Percentiles rank a stretch among this genome's conserved stretches.
Conservation (phyloP, 2,888 invertebrate species). For the Calameuta pallipes region DNA sequence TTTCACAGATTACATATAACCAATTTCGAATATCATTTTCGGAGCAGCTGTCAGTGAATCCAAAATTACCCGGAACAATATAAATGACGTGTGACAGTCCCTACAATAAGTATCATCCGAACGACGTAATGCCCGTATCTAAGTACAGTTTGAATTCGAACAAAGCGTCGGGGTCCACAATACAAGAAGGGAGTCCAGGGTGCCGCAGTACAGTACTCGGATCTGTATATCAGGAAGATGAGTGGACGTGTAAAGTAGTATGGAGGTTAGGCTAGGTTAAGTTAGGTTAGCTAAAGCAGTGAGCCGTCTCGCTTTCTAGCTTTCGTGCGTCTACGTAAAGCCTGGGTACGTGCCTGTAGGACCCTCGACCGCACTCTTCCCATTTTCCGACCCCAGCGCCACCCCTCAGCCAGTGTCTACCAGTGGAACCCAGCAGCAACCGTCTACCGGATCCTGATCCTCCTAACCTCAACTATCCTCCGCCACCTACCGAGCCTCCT, state of each 20-base stretch:
- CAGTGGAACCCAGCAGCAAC: constrained; percentile 6
- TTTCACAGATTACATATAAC: no score
- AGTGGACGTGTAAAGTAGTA: constrained; percentile 3
- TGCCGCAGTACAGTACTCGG: no score
- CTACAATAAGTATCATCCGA: constrained; percentile 12
- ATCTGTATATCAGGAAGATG: constrained; percentile 7
- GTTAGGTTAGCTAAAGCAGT: constrained; percentile 30
- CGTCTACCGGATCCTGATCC: neutral
- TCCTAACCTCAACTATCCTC: no score
- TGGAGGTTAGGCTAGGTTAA: constrained; percentile 14
- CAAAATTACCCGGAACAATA: no score
- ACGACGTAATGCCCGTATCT: constrained; percentile 23
- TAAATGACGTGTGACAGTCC: no score
- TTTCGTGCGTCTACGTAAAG: constrained; percentile 17
- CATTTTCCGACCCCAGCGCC: neutral
- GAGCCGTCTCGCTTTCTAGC: constrained; percentile 28
- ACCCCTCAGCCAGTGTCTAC: neutral
- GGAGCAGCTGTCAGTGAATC: no score
- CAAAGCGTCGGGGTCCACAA: constrained; percentile 26
- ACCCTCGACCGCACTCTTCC: constrained; percentile 15
- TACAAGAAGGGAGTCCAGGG: constrained; percentile 18
- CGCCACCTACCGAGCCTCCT: constrained; percentile 4
- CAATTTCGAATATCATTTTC: no score
- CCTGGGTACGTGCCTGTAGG: neutral
- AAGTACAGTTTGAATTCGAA: constrained; percentile 30